Base-by-base conservation (phyloP, 2,888 invertebrate genomes). In the Acronicta leporina region DNA sequence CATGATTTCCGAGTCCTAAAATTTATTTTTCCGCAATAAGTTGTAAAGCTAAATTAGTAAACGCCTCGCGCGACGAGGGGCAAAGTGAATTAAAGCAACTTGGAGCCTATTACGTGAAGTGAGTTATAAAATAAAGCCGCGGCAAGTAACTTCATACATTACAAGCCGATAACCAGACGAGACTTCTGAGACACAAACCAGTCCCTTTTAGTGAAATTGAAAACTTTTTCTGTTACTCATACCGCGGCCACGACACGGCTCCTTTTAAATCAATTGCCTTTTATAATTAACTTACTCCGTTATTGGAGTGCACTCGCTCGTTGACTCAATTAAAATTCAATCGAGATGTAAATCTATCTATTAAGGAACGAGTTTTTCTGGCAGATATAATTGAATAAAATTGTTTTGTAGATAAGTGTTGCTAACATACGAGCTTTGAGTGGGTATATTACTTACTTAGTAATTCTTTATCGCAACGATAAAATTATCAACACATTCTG, bases 161-260 rank as follows among this genome's bases (percentile, higher is more conserved):
- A 94, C 92, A 91, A 89, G 92, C 94, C 92, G 93, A 94, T 95
- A 95, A 94, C 94, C 94, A 94, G 94, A 92, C 92, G 88, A 93
- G 94, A 94, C 94, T 93, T 90, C 88, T 91, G 92, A 94, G 94
- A 95, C 92, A 93, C 93, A 94, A 94, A 93, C 93, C 95, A 95
- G 94, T 87, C 95, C 94, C 95, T 95, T 94, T 95, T 95, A 95
- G 94, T 94, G 90, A 93, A 94, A 95, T 95, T 94, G 94, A 94
- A 94, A 95, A 94, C 89, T 94, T 95, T 94, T 94, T 94, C 94
- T 94, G 90, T 92, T 91, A 94, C 93, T 94, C 92, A 92, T 92
- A 92, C 91, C 89, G 87, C 89, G 88, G 79, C 89, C 90, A 85
- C 90, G 92, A 91, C 91, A 91, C 90, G 85, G 87, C 89, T 89